Base-by-base conservation (phyloP, 1,140 invertebrate species). In the Himalopsyche phryganea region DNA sequence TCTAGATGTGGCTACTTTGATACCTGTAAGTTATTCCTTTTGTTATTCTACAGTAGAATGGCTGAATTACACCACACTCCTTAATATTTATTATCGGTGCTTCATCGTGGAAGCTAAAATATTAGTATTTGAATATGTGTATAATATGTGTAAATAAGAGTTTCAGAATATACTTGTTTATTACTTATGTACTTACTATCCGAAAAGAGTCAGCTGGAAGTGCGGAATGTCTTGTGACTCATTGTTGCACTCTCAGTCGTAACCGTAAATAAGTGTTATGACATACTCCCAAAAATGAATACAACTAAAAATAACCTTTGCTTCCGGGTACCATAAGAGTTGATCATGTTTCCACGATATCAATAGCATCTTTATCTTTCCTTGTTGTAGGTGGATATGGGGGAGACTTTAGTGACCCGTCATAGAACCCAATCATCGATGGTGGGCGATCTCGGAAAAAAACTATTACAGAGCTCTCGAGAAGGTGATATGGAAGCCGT, bases 401-500 rank as follows among this genome's bases (percentile, higher is more conserved):
- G 38, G 1, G 54, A 47, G 0, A 32, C 54, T 14, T 14, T 57
- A 28, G 46, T 57, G n/a, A 44, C 54, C 2, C 36, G 54, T 17
- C 46, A 44, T 3, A n/a, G 54, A 4, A 46, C 13, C 6, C 54
- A 56, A 23, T 48, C 42, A 2, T 40, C 49, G 13, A 28, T 42
- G 2, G 52, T 58, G 13, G 80, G 87, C 52, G 89, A 93, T 74
- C 75, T 93, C 51, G 92, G 92, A 11, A 94, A 94, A 66, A 81
- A 87, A 50, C 76, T 96, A 64, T 71, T 96, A 49, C 82, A 88
- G 67, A 86, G 85, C 49, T 86, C 92, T 17, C 83, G 85, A 67
- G 82, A 86, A 67, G 92, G 91, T 5, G 85, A 94, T 69, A 85
- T 86, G 1, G 81, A 86, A 42, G 81, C 84, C 61, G 89, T 96